Evolutionary conservation across 1,140 invertebrate species (phyloP).

Genomic region (Penaeus indicus): DNA sequence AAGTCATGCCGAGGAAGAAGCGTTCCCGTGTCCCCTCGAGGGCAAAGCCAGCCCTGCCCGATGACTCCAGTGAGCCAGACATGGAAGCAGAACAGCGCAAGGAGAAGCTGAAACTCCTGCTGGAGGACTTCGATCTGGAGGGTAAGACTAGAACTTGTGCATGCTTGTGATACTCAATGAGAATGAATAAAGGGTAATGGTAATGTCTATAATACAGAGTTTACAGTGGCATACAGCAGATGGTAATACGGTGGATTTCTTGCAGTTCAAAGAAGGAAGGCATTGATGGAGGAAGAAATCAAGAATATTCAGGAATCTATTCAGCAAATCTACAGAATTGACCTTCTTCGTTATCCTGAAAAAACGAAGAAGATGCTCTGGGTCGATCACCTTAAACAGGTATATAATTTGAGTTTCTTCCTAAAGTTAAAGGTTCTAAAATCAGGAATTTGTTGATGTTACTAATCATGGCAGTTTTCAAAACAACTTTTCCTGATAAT

Average conservation of each 20-base stretch:
- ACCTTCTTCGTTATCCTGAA: neutral
- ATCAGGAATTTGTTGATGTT: no score
- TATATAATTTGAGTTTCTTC: neutral
- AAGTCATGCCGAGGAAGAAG: neutral
- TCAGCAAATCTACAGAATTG: neutral
- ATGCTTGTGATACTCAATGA: no score
- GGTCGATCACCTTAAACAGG: neutral
- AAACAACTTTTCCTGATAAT: no score
- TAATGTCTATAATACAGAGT: no score
- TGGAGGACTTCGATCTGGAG: constrained; percentile 7
- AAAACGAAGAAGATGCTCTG: neutral
- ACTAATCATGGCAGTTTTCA: no score
- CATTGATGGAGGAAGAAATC: constrained; percentile 1
- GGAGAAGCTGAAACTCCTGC: constrained; percentile 18
- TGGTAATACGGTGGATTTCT: neutral
- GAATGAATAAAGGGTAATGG: no score
- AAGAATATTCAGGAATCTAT: neutral
- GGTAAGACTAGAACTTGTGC: neutral
- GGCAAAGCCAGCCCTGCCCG: constrained; percentile 4
- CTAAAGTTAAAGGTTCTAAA: no score
- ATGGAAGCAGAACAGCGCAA: constrained; percentile 3
- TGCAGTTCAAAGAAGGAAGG: neutral
- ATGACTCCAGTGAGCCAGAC: neutral
- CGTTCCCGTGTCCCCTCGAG: neutral
- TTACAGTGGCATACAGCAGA: no score